Evolutionary conservation across 2,888 invertebrate genomes (phyloP).

Genomic region (Bruchidius siliquastri): DNA sequence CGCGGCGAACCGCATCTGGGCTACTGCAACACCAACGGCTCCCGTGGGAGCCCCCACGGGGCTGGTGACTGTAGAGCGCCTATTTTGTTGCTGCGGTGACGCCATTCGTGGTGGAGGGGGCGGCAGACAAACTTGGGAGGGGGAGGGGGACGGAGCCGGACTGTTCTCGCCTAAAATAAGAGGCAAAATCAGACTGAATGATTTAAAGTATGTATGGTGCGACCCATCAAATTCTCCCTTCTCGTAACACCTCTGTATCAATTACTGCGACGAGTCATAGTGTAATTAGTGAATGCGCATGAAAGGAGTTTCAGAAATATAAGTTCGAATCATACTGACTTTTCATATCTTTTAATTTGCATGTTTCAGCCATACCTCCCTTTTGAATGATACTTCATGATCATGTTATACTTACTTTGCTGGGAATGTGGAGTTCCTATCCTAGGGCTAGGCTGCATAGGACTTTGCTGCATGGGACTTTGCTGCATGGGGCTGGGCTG

Average conservation of each 20-base stretch:
- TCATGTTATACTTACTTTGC: conserved; percentile 54
- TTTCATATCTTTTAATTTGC: no score
- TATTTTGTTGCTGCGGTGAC: conserved; percentile 51
- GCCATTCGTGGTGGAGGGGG: conserved; percentile 50
- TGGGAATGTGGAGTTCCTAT: conserved; percentile 60
- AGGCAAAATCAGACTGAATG: neutral
- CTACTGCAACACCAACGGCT: conserved; percentile 27
- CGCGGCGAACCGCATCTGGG: conserved; percentile 37
- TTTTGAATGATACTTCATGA: no score
- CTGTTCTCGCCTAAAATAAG: conserved; percentile 51
- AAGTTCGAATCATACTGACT: no score
- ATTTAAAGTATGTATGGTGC: neutral
- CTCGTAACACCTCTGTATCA: no score
- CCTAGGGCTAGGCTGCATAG: conserved; percentile 54
- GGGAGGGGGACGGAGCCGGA: conserved; percentile 53
- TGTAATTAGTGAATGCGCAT: no score
- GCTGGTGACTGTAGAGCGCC: conserved; percentile 53
- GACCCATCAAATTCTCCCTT: no score
- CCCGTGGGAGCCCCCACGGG: conserved; percentile 39
- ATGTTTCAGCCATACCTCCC: no score
- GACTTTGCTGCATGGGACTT: conserved; percentile 53
- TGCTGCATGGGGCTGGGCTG: conserved; percentile 50
- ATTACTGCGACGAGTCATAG: no score
- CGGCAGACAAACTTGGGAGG: conserved; percentile 45
- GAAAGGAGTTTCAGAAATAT: no score